Conservation (phyloP, 1,140 invertebrate species). For the Brachionus asplanchnoidis region DNA sequence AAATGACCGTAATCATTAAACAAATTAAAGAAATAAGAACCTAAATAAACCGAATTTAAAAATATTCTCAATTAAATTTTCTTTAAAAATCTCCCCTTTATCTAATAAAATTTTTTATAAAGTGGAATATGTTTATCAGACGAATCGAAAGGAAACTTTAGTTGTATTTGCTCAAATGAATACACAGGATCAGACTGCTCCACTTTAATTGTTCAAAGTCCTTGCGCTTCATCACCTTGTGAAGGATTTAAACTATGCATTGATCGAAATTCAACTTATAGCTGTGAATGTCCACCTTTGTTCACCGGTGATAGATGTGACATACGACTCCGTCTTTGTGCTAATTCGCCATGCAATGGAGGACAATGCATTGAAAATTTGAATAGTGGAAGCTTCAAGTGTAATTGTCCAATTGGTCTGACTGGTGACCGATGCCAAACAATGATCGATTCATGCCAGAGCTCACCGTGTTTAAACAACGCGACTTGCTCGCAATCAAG, state of each 20-base stretch:
- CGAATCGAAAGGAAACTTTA: constrained; percentile 45
- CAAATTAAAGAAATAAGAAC: not conserved
- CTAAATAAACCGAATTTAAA: not conserved
- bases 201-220: constrained; percentile 57
- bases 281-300: constrained; percentile 9
- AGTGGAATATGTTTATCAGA: constrained; percentile 12
- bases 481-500: not conserved
- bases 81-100: too few species aligned
- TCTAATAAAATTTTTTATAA: not conserved
- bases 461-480: constrained; percentile 12
- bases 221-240: constrained; percentile 44
- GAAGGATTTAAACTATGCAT: constrained; percentile 44
- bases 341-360: constrained; percentile 46
- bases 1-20: not conserved
- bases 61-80: too few species aligned
- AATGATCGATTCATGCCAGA: not conserved
- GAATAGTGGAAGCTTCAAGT: not conserved
- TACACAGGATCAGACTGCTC: constrained; percentile 35
- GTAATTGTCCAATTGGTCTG: not conserved
- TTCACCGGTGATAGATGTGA: constrained; percentile 35
- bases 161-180: not conserved
- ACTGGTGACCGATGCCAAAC: constrained; percentile 20
- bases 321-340: constrained; percentile 46
- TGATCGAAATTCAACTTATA: not conserved
- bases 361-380: constrained; percentile 34